Percentiles rank a stretch among this genome's conserved stretches.
phyloP scores from a whole-genome alignment of 2,797 vertebrate species.

The Eospalax fontanierii region DNA sequence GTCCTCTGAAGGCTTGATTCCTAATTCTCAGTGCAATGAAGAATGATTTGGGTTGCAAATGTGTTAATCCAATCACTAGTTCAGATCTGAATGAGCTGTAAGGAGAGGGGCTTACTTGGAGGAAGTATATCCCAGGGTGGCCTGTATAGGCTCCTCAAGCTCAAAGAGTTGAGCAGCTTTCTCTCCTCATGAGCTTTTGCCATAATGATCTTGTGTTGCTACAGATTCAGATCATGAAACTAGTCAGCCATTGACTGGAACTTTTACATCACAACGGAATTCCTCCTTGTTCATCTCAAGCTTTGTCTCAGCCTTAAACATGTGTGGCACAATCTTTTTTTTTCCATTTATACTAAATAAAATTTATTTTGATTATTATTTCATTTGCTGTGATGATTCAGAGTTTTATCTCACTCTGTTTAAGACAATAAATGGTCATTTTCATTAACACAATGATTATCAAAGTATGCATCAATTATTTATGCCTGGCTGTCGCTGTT shows the following conservation, averaged over 20 bases:
- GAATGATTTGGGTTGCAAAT: background rate
- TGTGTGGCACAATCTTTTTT: background rate
- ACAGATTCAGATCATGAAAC: no score
- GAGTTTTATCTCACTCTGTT: background rate
- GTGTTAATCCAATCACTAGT: no score
- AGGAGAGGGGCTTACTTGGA: background rate
- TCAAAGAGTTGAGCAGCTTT: background rate
- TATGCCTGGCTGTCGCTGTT: background rate
- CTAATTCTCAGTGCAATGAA: background rate
- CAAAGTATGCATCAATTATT: background rate
- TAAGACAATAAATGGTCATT: background rate
- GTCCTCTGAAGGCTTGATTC: background rate
- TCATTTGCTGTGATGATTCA: background rate
- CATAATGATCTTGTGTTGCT: background rate
- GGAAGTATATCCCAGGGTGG: no score
- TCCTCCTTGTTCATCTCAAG: background rate
- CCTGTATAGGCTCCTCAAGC: background rate
- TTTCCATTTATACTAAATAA: background rate
- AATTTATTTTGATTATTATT: background rate
- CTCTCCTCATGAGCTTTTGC: background rate
- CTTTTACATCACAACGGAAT: background rate
- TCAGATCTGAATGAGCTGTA: background rate
- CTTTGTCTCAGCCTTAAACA: background rate
- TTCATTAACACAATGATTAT: slow-evolving; percentile 5
- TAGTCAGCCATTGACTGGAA: background rate